These are phyloP conservation scores for Drosophila aldrichi DNA, from an alignment of 2,888 invertebrate genomes.

Conservation along the genomic window DNA sequence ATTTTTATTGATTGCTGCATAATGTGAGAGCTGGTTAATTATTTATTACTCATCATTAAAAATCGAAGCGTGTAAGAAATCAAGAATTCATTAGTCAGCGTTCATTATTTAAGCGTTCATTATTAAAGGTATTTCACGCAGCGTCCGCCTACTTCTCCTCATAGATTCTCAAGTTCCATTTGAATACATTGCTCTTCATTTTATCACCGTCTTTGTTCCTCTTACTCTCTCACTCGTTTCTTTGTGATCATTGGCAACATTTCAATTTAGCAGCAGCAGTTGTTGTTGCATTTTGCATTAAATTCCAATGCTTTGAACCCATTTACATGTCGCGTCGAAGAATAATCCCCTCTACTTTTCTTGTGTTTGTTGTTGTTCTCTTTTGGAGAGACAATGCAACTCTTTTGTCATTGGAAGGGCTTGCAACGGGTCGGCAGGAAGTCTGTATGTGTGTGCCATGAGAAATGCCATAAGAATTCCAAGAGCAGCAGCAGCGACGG, in stretches of 20 bases:
- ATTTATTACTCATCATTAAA: constrained; percentile 23
- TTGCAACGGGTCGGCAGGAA: constrained; percentile 35
- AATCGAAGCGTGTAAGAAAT: constrained; percentile 6
- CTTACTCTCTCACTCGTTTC: constrained; percentile 8
- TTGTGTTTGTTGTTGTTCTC: constrained; percentile 37
- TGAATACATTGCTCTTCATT: constrained; percentile 5
- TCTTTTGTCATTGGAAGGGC: constrained; percentile 64
- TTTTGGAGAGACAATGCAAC: constrained; percentile 64
- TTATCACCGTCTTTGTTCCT: neutral
- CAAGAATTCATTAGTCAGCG: constrained; percentile 19
- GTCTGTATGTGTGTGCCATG: constrained; percentile 51
- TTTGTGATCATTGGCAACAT: constrained; percentile 23
- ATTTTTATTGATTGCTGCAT: constrained; percentile 6
- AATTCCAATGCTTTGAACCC: constrained; percentile 70
- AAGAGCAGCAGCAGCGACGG: constrained; percentile 28
- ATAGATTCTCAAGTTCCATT: constrained; percentile 12
- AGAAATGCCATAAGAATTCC: constrained; percentile 76
- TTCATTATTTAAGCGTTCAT: no score
- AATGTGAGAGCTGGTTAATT: constrained; percentile 12
- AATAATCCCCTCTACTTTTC: constrained; percentile 12
- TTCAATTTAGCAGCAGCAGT: constrained; percentile 33
- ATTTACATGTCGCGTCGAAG: constrained; percentile 69
- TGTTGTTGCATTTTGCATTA: constrained; percentile 49
- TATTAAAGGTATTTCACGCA: constrained; percentile 34
- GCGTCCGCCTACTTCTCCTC: constrained; percentile 21